Percentiles rank a stretch among this genome's conserved stretches.
phyloP scores from a whole-genome alignment of 2,888 invertebrate species.

The Phania funesta region DNA sequence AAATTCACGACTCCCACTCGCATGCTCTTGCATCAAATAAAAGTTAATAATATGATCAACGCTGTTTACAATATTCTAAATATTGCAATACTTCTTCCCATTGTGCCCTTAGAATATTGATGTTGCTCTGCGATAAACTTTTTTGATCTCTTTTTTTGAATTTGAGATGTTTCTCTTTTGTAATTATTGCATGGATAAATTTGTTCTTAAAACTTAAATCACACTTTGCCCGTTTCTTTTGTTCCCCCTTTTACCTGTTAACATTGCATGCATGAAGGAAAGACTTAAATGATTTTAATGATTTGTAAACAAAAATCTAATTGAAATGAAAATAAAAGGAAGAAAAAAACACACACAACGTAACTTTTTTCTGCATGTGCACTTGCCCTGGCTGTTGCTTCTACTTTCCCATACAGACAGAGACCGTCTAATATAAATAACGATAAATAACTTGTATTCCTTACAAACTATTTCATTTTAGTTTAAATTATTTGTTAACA shows the following conservation, averaged over 20 bases:
- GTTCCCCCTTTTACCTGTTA: conserved; percentile 42
- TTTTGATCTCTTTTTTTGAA: not conserved
- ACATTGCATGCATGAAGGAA: conserved; percentile 46
- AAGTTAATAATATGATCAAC: too few species aligned
- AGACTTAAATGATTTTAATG: conserved; percentile 69
- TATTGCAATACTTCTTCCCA: not conserved
- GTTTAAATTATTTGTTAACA: conserved; percentile 58
- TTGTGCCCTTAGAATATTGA: conserved; percentile 5
- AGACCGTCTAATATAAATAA: conserved; percentile 34
- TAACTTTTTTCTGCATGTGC: not conserved
- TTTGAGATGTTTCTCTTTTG: conserved; percentile 36
- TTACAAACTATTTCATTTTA: conserved; percentile 46
- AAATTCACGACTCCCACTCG: too few species aligned
- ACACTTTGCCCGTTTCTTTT: conserved; percentile 38
- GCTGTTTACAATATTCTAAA: too few species aligned
- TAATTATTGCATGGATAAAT: conserved; percentile 58
- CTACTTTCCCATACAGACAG: not conserved
- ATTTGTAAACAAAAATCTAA: conserved; percentile 68
- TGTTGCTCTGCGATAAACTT: not conserved
- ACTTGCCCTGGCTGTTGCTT: conserved; percentile 5
- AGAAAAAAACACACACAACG: not conserved
- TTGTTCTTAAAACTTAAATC: conserved; percentile 56
- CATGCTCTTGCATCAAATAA: too few species aligned
- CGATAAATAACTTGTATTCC: conserved; percentile 51
- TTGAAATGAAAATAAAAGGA: conserved; percentile 49